A percentile compares a stretch with the other conserved stretches of the same genome.
Conservation (phyloP, 2,113 vertebrate genomes). For the Rhodinocichla rosea region DNA sequence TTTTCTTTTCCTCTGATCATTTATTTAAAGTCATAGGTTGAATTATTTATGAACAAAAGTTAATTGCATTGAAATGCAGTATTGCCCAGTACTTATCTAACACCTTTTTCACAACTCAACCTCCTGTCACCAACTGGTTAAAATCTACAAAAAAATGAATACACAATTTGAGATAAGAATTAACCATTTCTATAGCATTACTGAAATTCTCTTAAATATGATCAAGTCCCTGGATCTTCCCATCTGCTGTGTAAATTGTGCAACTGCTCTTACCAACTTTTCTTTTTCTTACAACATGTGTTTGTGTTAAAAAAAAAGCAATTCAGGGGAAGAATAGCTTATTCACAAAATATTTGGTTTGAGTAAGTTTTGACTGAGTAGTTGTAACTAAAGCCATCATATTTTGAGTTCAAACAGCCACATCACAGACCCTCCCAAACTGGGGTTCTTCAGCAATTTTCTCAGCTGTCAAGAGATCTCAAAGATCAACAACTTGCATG, state of each 20-base stretch:
- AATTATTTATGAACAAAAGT: conserved; percentile 46
- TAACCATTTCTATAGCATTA: not conserved
- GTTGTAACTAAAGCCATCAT: not conserved
- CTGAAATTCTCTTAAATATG: not conserved
- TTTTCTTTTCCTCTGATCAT: conserved; percentile 39
- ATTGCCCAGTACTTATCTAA: not conserved
- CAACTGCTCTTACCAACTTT: not conserved
- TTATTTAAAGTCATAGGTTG: conserved; percentile 29
- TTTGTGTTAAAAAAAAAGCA: not conserved
- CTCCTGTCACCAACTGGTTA: not conserved
- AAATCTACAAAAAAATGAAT: not conserved
- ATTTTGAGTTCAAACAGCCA: not conserved
- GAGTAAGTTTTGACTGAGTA: not conserved
- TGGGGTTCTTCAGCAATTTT: not conserved
- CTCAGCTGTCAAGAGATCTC: not conserved
- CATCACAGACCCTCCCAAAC: not conserved
- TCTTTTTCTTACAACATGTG: not conserved
- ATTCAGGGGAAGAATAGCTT: not conserved
- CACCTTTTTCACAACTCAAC: not conserved
- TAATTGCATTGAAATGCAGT: conserved; percentile 25
- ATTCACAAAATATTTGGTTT: not conserved
- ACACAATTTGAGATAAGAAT: not conserved
- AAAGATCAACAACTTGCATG: not conserved
- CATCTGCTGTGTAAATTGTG: not conserved
- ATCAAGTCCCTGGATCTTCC: not conserved